Conservation (phyloP, 2,797 vertebrate species). For the Amphiprion clarkii region DNA sequence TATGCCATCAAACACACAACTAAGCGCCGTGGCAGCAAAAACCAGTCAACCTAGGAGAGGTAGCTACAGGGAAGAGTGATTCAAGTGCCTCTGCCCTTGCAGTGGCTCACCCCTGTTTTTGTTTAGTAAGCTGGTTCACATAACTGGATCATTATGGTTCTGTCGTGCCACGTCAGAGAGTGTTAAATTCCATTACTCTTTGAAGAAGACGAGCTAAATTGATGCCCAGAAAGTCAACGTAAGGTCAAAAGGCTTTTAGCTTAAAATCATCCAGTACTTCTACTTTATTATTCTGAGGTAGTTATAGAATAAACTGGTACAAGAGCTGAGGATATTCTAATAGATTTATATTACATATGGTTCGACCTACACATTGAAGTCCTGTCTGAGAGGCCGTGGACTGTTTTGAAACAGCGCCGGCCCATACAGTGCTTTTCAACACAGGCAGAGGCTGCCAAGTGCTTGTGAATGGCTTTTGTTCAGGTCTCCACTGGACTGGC, state of each 20-base stretch:
- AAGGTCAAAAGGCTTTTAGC: constrained; percentile 49
- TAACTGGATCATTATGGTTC: constrained; percentile 68
- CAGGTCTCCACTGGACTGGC: constrained; percentile 48
- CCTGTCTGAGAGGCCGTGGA: constrained; percentile 30
- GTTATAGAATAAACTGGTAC: constrained; percentile 8
- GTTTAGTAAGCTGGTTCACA: constrained; percentile 70
- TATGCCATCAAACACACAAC: constrained; percentile 76
- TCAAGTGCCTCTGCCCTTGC: constrained; percentile 61
- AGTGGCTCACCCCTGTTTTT: constrained; percentile 51
- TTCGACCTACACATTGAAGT: constrained; percentile 30
- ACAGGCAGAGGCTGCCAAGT: constrained; percentile 64
- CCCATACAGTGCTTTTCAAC: constrained; percentile 62
- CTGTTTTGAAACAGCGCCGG: constrained; percentile 47
- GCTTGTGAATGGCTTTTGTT: constrained; percentile 79
- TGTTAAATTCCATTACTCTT: constrained; percentile 63
- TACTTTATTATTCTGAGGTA: constrained; percentile 13
- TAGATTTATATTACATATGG: constrained; percentile 15
- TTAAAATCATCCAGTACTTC: constrained; percentile 25
- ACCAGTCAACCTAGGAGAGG: constrained; percentile 70
- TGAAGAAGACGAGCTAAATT: constrained; percentile 20
- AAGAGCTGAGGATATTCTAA: constrained; percentile 25
- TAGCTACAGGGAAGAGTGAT: constrained; percentile 65
- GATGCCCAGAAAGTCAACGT: constrained; percentile 33
- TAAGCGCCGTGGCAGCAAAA: constrained; percentile 76
- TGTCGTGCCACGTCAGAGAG: constrained; percentile 36